Evolutionary conservation across 1,140 invertebrate genomes (phyloP).

Genomic region (Drosophila kikkawai): DNA sequence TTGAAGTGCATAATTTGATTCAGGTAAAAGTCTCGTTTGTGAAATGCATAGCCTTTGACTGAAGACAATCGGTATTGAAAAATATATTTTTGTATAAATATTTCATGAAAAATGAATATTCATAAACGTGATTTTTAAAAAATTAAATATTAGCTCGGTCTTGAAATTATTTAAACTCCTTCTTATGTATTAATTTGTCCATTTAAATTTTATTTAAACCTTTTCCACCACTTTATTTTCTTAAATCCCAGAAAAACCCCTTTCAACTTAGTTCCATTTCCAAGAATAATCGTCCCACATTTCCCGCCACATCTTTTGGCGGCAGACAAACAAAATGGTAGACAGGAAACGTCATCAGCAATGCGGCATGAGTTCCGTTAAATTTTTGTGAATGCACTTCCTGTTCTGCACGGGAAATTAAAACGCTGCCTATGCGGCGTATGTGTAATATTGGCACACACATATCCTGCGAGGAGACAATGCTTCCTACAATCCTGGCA

Average conservation of each 20-base stretch:
- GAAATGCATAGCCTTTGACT: constrained; percentile 30
- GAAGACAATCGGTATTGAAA: not conserved
- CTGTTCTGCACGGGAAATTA: constrained; percentile 49
- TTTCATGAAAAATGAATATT: not conserved
- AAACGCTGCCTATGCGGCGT: constrained; percentile 68
- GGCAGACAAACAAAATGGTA: constrained; percentile 20
- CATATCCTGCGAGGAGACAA: constrained; percentile 35
- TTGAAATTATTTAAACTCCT: not conserved
- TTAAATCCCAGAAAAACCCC: not conserved
- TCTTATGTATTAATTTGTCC: too few relatives aligned
- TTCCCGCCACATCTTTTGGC: not conserved
- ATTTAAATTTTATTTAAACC: not conserved
- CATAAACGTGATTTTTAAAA: not conserved
- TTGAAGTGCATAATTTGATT: constrained; percentile 68
- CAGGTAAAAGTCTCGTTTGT: constrained; percentile 49
- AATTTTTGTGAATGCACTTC: constrained; percentile 35
- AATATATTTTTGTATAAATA: not conserved
- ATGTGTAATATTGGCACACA: constrained; percentile 76
- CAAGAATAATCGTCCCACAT: constrained; percentile 8
- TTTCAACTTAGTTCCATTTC: not conserved
- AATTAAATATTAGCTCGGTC: not conserved
- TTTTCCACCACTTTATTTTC: not conserved
- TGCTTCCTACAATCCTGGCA: constrained; percentile 15
- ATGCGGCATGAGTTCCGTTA: constrained; percentile 47
- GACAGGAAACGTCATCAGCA: constrained; percentile 48